A percentile compares a stretch with the other conserved stretches of the same genome.
These are phyloP conservation scores for Microctonus brassicae DNA, from an alignment of 2,888 invertebrate genomes.

Conservation along the genomic window DNA sequence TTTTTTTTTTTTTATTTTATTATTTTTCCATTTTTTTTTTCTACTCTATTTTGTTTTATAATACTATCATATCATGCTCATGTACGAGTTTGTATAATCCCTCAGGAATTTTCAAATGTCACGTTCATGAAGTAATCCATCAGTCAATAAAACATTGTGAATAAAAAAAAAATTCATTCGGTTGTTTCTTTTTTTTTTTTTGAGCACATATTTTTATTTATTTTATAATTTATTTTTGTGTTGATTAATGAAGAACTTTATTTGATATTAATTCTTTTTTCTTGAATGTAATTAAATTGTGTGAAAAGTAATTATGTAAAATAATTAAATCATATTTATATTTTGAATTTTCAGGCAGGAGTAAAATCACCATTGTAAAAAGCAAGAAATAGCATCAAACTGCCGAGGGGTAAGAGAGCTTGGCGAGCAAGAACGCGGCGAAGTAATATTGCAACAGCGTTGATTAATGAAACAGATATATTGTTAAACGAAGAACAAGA, in stretches of 20 bases:
- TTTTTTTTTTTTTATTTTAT: constrained; percentile 1
- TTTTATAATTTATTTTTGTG: background rate
- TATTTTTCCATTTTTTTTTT: background rate
- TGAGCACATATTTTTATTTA: too few species aligned
- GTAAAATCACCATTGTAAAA: constrained; percentile 3
- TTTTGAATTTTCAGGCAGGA: constrained; percentile 12
- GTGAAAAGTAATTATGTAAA: too few species aligned
- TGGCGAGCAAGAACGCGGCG: constrained; percentile 10
- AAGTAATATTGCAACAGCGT: background rate
- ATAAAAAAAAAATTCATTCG: too few species aligned
- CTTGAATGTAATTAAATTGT: too few species aligned
- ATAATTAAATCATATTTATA: too few species aligned
- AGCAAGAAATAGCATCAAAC: background rate
- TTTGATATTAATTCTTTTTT: too few species aligned
- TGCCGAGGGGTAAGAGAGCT: constrained; percentile 12
- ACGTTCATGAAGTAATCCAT: background rate
- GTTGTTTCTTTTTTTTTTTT: too few species aligned
- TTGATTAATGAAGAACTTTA: background rate
- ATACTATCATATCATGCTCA: background rate
- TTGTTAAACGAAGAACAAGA: background rate
- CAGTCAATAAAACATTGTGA: background rate
- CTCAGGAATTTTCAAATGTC: background rate
- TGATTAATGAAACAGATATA: background rate
- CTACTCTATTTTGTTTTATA: too few species aligned
- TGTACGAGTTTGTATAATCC: background rate